Evolutionary conservation across 2,797 vertebrate species (phyloP), one percentile per base, ranked within the genome.

Genomic region (Amniataba percoides): DNA sequence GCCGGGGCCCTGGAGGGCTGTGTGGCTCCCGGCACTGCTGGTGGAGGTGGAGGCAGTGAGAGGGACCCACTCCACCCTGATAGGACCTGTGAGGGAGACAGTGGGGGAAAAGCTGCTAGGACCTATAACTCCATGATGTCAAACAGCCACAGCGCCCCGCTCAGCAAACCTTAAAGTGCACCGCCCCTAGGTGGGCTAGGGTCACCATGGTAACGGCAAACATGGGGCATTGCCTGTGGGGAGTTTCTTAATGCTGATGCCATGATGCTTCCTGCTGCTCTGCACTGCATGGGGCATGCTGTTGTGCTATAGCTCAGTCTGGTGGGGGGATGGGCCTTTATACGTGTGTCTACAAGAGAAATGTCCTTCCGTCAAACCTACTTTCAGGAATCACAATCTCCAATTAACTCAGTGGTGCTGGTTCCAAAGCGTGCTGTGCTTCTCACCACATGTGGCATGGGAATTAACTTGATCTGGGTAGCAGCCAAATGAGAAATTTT

Each of bases 101-200:
- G 81, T 84, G 85, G 82, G 74, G 71, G 60, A 61, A 86, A 78
- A 77, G 78, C 84, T 91, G 87, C 92, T 95, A 95, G 93, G 93
- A 94, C 93, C 92, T 91, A 91, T 92, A 91, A 93, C 82, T 94
- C 92, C 84, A 91, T 95, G 92, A 91, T 95, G 90, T 90, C 88
- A 86, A 95, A 89, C 95, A 93, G 78, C 93, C 95, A 95, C 89
- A 93, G 94, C 93, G 95, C 95, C 83, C 95, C 95, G 84, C 95
- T 95, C 95, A 94, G 95, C 93, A 96, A 94, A 95, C 91, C 91
- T 90, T 92, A 93, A 93, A 81, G 53, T 43, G 25, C 80, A 16
- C 67, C 46, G 45, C 27, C 90, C 78, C 76, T 45, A 89, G 94
- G 94, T 95, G 97, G 94, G 91, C 88, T 65, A 70, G 82, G 84